Conservation (phyloP, 2,888 invertebrate genomes). For the Phortica magna region DNA sequence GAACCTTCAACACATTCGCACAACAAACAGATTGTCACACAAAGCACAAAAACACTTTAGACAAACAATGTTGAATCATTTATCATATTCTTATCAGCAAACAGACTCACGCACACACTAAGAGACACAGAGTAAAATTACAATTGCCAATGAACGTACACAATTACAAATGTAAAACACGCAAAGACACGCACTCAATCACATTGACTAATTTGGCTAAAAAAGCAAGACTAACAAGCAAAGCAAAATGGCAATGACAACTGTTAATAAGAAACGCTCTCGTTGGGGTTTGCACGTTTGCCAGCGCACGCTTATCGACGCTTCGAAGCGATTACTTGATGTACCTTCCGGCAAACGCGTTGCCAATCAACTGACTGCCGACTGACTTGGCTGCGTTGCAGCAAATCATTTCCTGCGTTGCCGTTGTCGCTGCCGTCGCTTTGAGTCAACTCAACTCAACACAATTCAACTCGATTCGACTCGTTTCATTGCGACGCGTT, state of each 20-base stretch:
- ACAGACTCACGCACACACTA: not conserved
- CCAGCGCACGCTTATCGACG: not conserved
- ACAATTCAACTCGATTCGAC: not conserved
- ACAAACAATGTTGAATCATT: conserved; percentile 7
- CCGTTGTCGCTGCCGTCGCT: not conserved
- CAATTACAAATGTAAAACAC: conserved; percentile 2
- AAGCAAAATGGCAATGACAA: not conserved
- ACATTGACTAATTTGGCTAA: conserved; percentile 15
- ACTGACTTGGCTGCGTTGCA: conserved; percentile 29
- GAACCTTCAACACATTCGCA: too few species aligned
- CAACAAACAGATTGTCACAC: not conserved
- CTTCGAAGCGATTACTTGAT: conserved; percentile 46
- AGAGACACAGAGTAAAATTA: not conserved
- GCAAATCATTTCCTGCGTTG: conserved; percentile 44
- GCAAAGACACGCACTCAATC: not conserved
- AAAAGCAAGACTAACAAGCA: not conserved
- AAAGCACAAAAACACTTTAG: not conserved
- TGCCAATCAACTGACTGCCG: conserved; percentile 69
- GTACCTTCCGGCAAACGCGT: conserved; percentile 73
- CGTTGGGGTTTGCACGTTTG: not conserved
- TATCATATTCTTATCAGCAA: conserved; percentile 18
- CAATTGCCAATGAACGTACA: not conserved
- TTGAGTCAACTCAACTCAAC: not conserved
- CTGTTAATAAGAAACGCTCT: not conserved
- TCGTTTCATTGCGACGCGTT: too few species aligned